A percentile compares a stretch with the other conserved stretches of the same genome.
Evolutionary conservation across 2,888 invertebrate species (phyloP).

Genomic region (Brenthis daphne): DNA sequence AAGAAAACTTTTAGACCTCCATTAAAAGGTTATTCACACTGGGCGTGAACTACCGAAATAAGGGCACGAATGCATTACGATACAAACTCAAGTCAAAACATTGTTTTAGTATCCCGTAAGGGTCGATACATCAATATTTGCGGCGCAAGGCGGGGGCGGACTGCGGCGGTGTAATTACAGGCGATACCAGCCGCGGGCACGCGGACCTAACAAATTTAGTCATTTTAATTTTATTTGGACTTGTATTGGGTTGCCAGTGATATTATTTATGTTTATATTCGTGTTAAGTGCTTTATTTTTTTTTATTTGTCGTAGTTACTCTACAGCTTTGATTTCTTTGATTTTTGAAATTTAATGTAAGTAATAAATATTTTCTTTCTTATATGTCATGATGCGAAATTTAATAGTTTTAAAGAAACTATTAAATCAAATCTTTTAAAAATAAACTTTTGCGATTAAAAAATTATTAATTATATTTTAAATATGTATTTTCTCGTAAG

Average conservation of each 20-base stretch:
- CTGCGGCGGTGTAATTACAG: constrained; percentile 75
- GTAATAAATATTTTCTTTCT: too few relatives aligned
- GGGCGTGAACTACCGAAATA: constrained; percentile 37
- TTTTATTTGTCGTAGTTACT: too few relatives aligned
- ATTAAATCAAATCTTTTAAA: too few relatives aligned
- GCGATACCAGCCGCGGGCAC: constrained; percentile 63
- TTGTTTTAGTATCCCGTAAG: constrained; percentile 51
- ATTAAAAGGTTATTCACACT: constrained; percentile 30
- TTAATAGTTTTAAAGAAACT: too few relatives aligned
- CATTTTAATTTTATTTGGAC: constrained; percentile 77
- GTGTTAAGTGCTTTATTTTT: too few relatives aligned
- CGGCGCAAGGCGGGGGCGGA: constrained; percentile 58
- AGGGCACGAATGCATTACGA: constrained; percentile 31
- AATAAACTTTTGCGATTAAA: too few relatives aligned
- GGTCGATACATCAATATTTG: constrained; percentile 73
- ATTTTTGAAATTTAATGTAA: too few relatives aligned
- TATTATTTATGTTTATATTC: constrained; percentile 29
- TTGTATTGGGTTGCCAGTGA: constrained; percentile 50
- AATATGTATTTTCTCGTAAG: neutral
- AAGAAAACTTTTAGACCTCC: neutral
- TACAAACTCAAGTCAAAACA: constrained; percentile 43
- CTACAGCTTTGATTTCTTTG: too few relatives aligned
- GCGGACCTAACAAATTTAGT: constrained; percentile 74
- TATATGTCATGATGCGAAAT: too few relatives aligned
- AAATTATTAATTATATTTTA: neutral